Conservation (phyloP, 2,888 invertebrate genomes). For the Phengaris alcon region DNA sequence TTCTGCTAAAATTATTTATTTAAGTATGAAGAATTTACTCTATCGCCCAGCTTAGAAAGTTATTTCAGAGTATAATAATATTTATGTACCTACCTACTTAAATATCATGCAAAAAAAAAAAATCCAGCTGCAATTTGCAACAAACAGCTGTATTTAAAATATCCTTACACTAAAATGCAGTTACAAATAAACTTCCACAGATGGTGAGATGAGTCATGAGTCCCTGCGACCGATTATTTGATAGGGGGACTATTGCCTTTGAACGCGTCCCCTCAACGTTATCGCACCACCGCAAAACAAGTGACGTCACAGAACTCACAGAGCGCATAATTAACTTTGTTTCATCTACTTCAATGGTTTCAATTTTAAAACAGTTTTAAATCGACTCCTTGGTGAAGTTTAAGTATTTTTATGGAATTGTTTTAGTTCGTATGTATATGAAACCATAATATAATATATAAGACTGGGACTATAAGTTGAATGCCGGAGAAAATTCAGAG, state of each 20-base stretch:
- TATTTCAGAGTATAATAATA: no score
- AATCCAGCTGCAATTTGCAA: neutral
- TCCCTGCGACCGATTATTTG: neutral
- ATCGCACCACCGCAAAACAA: neutral
- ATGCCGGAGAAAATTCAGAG: no score
- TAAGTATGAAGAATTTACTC: no score
- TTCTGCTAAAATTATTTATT: no score
- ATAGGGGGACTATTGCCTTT: neutral
- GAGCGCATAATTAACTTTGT: neutral
- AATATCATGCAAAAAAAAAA: no score
- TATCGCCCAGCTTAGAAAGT: no score
- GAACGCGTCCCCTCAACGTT: neutral
- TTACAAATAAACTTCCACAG: neutral
- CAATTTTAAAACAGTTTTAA: neutral
- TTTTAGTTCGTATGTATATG: no score
- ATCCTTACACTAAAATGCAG: neutral
- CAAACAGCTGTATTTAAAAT: neutral
- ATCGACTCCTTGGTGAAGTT: neutral
- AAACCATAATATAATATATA: no score
- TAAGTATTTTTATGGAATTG: neutral
- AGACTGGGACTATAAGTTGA: no score
- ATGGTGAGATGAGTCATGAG: neutral
- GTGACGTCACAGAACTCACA: neutral
- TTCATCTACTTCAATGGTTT: neutral
- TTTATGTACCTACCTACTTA: no score